Conservation (phyloP, 2,888 invertebrate genomes). For the Catocala sponsa region DNA sequence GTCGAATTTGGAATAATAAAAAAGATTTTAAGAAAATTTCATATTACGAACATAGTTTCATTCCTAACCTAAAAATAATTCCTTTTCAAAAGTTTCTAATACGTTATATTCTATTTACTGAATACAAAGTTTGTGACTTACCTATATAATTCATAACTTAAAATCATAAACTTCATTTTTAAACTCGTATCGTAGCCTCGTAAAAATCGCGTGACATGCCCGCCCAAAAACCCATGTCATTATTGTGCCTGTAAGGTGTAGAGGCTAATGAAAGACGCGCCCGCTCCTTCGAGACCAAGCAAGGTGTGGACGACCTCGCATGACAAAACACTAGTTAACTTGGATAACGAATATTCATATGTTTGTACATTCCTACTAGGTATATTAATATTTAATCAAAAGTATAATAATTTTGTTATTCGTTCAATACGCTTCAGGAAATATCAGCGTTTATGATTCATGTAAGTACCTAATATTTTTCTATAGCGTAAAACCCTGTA, state of each 20-base stretch:
- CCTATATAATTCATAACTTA: background rate
- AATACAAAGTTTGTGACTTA: no score
- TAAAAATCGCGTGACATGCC: slow-evolving; percentile 80
- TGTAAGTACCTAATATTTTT: no score
- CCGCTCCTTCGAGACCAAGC: slow-evolving; percentile 84
- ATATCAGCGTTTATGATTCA: no score
- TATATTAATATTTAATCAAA: background rate
- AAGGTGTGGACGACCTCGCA: slow-evolving; percentile 73
- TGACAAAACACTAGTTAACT: slow-evolving; percentile 55
- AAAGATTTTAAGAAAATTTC: background rate
- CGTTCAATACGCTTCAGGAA: no score
- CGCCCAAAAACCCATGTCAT: slow-evolving; percentile 81
- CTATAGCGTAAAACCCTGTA: no score
- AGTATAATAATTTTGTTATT: no score
- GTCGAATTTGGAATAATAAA: background rate
- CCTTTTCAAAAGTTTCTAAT: no score
- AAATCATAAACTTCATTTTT: slow-evolving; percentile 30
- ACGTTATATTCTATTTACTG: no score
- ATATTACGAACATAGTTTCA: background rate
- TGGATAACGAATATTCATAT: slow-evolving; percentile 18
- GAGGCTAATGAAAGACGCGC: slow-evolving; percentile 83
- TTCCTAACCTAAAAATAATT: no score
- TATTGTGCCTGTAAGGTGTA: slow-evolving; percentile 75
- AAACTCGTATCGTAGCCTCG: slow-evolving; percentile 29
- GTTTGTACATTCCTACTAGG: slow-evolving; percentile 10